Percentiles rank a stretch among this genome's conserved stretches.
phyloP scores from a whole-genome alignment of 2,113 vertebrate genomes.

The Mobula hypostoma region DNA sequence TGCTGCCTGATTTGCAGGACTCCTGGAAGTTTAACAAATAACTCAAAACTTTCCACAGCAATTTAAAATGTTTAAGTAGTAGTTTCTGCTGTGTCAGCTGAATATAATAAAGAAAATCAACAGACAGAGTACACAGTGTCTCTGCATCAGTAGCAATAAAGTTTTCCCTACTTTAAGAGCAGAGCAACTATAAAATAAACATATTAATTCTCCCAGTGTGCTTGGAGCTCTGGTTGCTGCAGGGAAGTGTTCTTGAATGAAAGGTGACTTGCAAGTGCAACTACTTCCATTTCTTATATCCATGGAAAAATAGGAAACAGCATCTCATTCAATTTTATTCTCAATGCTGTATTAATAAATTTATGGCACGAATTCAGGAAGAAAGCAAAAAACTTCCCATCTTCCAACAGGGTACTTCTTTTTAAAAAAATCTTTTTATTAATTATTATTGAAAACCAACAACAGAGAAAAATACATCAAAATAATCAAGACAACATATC shows the following conservation, averaged over 20 bases:
- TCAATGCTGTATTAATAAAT: neutral
- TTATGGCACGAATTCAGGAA: neutral
- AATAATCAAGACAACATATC: too few relatives aligned
- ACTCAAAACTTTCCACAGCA: neutral
- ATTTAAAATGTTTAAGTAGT: constrained; percentile 1
- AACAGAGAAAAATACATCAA: too few relatives aligned
- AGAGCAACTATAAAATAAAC: constrained; percentile 12
- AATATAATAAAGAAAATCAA: constrained; percentile 21
- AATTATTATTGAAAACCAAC: too few relatives aligned
- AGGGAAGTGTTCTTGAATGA: constrained; percentile 30
- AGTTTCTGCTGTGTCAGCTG: constrained; percentile 17
- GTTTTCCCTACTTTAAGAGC: constrained; percentile 1
- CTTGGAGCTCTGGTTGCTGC: neutral
- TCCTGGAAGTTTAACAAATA: neutral
- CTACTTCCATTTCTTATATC: constrained; percentile 4
- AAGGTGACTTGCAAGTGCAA: neutral
- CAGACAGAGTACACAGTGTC: constrained; percentile 32
- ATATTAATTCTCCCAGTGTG: constrained; percentile 31
- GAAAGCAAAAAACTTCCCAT: neutral
- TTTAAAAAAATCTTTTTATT: too few relatives aligned
- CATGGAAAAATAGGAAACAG: neutral
- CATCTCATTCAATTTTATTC: constrained; percentile 11
- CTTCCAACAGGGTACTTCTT: neutral
- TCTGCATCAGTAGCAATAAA: neutral
- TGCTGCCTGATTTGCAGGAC: neutral